These are phyloP conservation scores for Centropus unirufus DNA, from an alignment of 2,113 vertebrate genomes.

Conservation along the genomic window DNA sequence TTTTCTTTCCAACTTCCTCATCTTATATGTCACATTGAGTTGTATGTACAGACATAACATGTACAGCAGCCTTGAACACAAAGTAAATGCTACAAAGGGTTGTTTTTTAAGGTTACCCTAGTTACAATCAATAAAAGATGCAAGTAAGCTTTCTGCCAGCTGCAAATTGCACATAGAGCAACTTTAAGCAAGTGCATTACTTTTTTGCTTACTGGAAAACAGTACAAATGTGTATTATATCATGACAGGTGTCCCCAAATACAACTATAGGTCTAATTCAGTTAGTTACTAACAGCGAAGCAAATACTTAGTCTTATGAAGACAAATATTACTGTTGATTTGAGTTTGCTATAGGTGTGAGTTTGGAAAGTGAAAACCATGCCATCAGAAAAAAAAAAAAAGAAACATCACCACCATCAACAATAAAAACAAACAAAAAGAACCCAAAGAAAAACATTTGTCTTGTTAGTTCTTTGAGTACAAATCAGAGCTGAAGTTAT, in stretches of 20 bases:
- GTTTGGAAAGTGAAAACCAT: neutral
- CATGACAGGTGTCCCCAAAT: neutral
- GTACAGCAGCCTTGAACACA: neutral
- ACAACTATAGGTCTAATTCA: neutral
- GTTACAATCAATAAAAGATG: neutral
- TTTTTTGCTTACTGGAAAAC: neutral
- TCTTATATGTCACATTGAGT: neutral
- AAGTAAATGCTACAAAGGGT: neutral
- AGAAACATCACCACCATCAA: too few species aligned
- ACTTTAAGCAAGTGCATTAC: neutral
- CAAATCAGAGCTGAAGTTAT: neutral
- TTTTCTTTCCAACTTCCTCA: neutral
- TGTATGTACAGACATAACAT: neutral
- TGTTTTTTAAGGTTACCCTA: neutral
- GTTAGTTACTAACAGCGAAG: neutral
- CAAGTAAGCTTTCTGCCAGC: neutral
- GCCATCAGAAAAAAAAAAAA: neutral
- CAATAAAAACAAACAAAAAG: neutral
- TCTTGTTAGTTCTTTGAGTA: neutral
- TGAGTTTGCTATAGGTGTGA: neutral
- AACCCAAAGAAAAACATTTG: neutral
- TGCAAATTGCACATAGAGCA: neutral
- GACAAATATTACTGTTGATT: neutral
- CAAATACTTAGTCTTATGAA: neutral
- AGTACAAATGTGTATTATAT: neutral